A percentile compares a stretch with the other conserved stretches of the same genome.
phyloP scores from a whole-genome alignment of 2,797 vertebrate genomes.

The Graptemys geographica region DNA sequence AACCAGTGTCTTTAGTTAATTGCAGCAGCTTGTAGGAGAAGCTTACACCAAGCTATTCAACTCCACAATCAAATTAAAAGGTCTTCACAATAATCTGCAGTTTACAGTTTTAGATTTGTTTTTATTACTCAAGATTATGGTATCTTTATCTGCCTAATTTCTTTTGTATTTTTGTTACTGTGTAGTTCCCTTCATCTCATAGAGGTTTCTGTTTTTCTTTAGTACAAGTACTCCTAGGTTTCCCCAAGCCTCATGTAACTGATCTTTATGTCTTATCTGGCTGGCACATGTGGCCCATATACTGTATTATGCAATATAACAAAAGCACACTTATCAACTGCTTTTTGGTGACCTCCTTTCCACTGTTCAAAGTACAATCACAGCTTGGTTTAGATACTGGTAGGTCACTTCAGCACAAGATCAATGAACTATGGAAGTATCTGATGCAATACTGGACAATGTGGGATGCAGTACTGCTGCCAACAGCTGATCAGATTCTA shows the following conservation, averaged over 20 bases:
- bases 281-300: neutral
- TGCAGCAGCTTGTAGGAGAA: neutral
- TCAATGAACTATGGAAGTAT: slow-evolving; percentile 33
- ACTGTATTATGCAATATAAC: neutral
- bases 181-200: neutral
- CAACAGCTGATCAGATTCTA: slow-evolving; percentile 5
- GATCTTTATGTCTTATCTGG: slow-evolving; percentile 29
- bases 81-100: slow-evolving; percentile 3
- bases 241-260: neutral
- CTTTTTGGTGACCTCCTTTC: slow-evolving; percentile 60
- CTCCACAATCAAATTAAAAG: neutral
- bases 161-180: slow-evolving; percentile 10
- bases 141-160: neutral
- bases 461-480: neutral
- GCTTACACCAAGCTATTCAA: neutral
- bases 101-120: neutral
- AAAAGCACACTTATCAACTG: slow-evolving; percentile 56
- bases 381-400: slow-evolving; percentile 67
- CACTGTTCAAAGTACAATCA: slow-evolving; percentile 62
- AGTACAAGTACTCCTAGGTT: neutral
- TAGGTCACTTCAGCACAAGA: slow-evolving; percentile 31
- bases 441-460: slow-evolving; percentile 7
- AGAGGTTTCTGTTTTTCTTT: neutral
- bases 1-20: neutral
- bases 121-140: neutral